Evolutionary conservation across 1,140 invertebrate species (phyloP).

Genomic region (Brachionus calyciflorus): DNA sequence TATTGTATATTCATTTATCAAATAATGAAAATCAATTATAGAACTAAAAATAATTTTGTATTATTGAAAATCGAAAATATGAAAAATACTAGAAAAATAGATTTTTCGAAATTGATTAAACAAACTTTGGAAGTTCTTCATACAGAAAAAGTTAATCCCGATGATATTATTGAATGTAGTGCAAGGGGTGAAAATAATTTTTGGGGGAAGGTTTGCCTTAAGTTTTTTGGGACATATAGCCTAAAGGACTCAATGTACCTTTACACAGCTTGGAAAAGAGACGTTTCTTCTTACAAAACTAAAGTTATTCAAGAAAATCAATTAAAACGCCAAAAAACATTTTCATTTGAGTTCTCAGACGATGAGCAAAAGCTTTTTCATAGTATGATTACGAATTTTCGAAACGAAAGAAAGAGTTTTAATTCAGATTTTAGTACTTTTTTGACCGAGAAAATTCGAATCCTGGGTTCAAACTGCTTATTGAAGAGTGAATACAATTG

Average conservation of each 20-base stretch:
- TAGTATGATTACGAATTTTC: neutral
- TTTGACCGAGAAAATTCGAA: neutral
- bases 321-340: neutral
- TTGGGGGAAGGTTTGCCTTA: neutral
- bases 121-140: too few species aligned
- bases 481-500: neutral
- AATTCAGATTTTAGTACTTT: conserved; percentile 1
- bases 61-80: too few species aligned
- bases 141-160: too few species aligned
- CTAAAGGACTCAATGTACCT: conserved; percentile 1
- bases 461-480: neutral
- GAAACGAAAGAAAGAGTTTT: neutral
- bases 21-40: too few species aligned
- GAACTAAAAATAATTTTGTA: too few species aligned
- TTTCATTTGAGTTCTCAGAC: neutral
- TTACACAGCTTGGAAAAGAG: conserved; percentile 24
- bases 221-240: conserved; percentile 2
- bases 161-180: too few species aligned
- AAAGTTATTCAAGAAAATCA: neutral
- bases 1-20: too few species aligned
- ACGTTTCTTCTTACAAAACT: neutral
- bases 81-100: too few species aligned
- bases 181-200: conserved; percentile 9
- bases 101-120: too few species aligned
- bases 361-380: neutral